Percentiles rank a stretch among this genome's conserved stretches.
Evolutionary conservation across 1,140 invertebrate species (phyloP).

Genomic region (Drosophila tristis): DNA sequence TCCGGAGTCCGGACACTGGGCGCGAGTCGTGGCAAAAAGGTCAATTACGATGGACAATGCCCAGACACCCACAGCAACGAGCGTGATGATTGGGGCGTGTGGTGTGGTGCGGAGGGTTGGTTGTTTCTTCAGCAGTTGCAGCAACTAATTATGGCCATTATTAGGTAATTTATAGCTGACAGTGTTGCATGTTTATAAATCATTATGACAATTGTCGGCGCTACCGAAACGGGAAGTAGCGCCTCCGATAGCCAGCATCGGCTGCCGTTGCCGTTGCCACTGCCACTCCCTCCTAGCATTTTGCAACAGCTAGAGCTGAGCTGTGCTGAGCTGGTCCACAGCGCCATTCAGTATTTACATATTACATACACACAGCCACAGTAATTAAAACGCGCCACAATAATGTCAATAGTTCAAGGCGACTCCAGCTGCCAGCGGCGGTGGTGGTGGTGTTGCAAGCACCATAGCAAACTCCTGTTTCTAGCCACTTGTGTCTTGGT

Average conservation of each 20-base stretch:
- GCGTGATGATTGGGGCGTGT: background rate
- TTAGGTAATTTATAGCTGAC: slow-evolving; percentile 52
- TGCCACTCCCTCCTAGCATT: slow-evolving; percentile 23
- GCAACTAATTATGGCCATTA: slow-evolving; percentile 51
- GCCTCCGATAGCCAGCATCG: slow-evolving; percentile 28
- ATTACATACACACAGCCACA: background rate
- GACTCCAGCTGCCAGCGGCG: background rate
- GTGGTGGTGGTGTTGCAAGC: slow-evolving; percentile 31
- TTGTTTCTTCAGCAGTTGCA: slow-evolving; percentile 1
- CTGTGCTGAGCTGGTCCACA: slow-evolving; percentile 37
- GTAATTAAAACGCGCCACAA: slow-evolving; percentile 67
- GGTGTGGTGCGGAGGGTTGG: background rate
- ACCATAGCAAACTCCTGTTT: slow-evolving; percentile 23
- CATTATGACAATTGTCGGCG: slow-evolving; percentile 69
- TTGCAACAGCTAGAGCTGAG: slow-evolving; percentile 42
- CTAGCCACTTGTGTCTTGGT: slow-evolving; percentile 1
- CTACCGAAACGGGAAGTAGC: slow-evolving; percentile 66
- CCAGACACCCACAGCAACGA: background rate
- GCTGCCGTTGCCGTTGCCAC: slow-evolving; percentile 4
- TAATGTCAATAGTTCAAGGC: slow-evolving; percentile 75
- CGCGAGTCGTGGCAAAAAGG: slow-evolving; percentile 47
- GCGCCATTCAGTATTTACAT: slow-evolving; percentile 34
- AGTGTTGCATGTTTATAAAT: slow-evolving; percentile 60
- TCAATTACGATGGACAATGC: slow-evolving; percentile 60
- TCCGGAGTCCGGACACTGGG: slow-evolving; percentile 1